A percentile compares a stretch with the other conserved stretches of the same genome.
Conservation (phyloP, 1,140 invertebrate genomes). For the Agrypnia vestita region DNA sequence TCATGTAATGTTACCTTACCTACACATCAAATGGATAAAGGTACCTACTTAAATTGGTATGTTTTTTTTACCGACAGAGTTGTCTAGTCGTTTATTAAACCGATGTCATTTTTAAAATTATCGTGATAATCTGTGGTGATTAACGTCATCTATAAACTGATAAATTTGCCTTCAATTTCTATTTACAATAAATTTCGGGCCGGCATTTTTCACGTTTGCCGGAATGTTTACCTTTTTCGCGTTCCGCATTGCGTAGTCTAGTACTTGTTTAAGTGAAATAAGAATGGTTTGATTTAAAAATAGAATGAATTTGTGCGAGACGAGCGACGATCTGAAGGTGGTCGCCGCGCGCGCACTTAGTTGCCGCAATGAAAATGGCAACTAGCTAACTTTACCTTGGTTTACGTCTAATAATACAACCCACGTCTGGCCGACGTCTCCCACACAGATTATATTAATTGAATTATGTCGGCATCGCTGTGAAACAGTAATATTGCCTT, state of each 20-base stretch:
- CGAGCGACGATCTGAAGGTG: conserved; percentile 22
- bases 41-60: neutral
- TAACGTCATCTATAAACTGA: conserved; percentile 50
- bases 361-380: conserved; percentile 30
- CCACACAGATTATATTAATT: conserved; percentile 49
- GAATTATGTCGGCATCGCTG: conserved; percentile 43
- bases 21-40: neutral
- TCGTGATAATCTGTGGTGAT: conserved; percentile 41
- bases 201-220: conserved; percentile 5
- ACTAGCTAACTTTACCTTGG: conserved; percentile 43
- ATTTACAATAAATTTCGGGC: conserved; percentile 15
- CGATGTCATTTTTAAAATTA: conserved; percentile 40
- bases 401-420: conserved; percentile 40
- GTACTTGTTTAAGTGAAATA: conserved; percentile 10
- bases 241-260: neutral
- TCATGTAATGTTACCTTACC: neutral
- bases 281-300: conserved; percentile 41
- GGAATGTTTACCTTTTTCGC: neutral
- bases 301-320: conserved; percentile 17
- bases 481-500: conserved; percentile 27
- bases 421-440: conserved; percentile 37
- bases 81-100: neutral
- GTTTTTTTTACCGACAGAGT: neutral
- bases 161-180: conserved; percentile 22
- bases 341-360: conserved; percentile 43